Percentiles rank a stretch among this genome's conserved stretches.
These are phyloP conservation scores for Diadophis punctatus DNA, from an alignment of 2,113 vertebrate genomes.

Conservation along the genomic window DNA sequence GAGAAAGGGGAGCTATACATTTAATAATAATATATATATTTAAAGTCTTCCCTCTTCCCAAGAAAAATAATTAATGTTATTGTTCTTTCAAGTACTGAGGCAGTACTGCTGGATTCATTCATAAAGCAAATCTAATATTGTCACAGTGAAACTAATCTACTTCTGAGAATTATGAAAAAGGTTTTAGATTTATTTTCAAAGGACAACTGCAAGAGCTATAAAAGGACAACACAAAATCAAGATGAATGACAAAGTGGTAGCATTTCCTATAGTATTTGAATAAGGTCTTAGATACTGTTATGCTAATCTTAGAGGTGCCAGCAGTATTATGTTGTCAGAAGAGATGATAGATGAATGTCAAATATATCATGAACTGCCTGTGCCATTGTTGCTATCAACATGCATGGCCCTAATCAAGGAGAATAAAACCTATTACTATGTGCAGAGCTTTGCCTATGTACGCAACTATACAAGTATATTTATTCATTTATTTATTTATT, in stretches of 20 bases:
- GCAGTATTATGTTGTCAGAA: background rate
- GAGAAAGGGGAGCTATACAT: background rate
- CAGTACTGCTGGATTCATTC: constrained; percentile 25
- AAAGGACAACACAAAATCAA: constrained; percentile 31
- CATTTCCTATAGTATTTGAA: constrained; percentile 31
- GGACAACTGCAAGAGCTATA: constrained; percentile 33
- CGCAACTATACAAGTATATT: too few species aligned
- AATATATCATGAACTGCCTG: background rate
- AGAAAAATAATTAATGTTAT: background rate
- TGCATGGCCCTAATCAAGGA: background rate
- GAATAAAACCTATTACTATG: background rate
- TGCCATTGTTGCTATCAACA: background rate
- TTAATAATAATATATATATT: background rate
- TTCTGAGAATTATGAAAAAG: constrained; percentile 28
- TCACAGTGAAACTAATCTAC: constrained; percentile 28
- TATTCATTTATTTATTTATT: too few species aligned
- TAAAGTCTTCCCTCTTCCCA: background rate
- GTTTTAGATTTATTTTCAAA: constrained; percentile 47
- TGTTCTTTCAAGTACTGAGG: background rate
- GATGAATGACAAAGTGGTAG: constrained; percentile 39
- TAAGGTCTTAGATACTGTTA: constrained; percentile 5
- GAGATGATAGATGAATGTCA: background rate
- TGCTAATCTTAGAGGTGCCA: constrained; percentile 17
- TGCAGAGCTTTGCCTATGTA: background rate
- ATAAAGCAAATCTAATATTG: constrained; percentile 7